Conservation (phyloP, 2,113 vertebrate genomes). For the Steatornis caripensis region DNA sequence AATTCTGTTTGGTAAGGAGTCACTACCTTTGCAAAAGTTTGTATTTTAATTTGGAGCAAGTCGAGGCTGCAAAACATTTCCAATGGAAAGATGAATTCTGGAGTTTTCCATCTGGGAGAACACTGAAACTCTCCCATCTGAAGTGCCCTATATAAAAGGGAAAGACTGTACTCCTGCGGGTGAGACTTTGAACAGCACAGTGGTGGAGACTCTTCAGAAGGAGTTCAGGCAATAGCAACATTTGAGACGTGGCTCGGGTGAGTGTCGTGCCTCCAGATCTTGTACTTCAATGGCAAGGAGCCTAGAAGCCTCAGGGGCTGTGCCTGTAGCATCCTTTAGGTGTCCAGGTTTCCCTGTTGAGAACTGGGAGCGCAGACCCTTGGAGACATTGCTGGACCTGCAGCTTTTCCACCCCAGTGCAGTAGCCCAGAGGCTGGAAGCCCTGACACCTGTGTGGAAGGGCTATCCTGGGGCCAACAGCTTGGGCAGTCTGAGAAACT, state of each 20-base stretch:
- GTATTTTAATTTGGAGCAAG: neutral
- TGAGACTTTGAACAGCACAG: neutral
- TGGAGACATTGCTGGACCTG: fast-evolving
- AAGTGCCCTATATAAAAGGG: fast-evolving
- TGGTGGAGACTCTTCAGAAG: neutral
- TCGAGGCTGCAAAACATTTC: neutral
- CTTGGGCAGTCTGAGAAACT: neutral
- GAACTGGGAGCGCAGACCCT: neutral
- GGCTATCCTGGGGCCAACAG: neutral
- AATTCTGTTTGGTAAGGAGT: neutral
- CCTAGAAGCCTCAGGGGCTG: neutral
- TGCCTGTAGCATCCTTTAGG: neutral
- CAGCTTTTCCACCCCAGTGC: neutral
- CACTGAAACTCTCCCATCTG: neutral
- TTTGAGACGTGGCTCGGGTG: fast-evolving
- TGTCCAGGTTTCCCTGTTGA: neutral
- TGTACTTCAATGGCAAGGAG: neutral
- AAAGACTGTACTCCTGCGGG: neutral
- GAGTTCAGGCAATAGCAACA: neutral
- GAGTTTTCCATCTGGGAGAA: neutral
- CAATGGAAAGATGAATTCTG: neutral
- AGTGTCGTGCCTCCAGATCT: neutral
- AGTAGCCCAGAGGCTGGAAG: neutral
- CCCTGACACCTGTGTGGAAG: neutral
- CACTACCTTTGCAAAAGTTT: neutral